phyloP scores from a whole-genome alignment of 2,797 vertebrate species.

The Psittacula derbiana region DNA sequence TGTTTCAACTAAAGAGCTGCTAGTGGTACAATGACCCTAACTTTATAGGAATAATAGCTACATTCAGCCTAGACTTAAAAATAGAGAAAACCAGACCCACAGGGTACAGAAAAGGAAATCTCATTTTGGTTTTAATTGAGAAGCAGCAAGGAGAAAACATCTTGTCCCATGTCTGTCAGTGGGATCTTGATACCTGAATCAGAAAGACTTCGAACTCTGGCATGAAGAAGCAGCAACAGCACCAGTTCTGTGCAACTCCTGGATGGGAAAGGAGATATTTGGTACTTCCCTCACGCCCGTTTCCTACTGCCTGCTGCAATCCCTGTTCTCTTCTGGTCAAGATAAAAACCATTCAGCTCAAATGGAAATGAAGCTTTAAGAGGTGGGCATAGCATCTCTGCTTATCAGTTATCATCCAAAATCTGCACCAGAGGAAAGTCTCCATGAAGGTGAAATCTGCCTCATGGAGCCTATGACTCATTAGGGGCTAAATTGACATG shows the following conservation, averaged over 20 bases:
- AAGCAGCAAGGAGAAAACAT: not conserved
- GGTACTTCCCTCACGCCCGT: not conserved
- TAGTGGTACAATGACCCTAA: not conserved
- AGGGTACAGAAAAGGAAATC: not conserved
- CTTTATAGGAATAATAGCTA: not conserved
- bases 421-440: not conserved
- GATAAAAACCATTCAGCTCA: not conserved
- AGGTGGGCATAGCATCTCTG: rapidly evolving
- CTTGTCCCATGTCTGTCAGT: not conserved
- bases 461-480: not conserved
- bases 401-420: not conserved
- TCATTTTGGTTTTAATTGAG: not conserved
- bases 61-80: not conserved
- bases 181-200: not conserved
- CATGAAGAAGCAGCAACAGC: not conserved
- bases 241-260: not conserved
- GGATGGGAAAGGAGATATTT: not conserved
- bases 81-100: not conserved
- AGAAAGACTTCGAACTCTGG: not conserved
- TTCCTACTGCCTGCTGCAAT: not conserved
- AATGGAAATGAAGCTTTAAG: not conserved
- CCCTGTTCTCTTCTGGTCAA: not conserved
- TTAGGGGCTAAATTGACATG: rapidly evolving
- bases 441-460: not conserved
- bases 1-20: not conserved